Evolutionary conservation across 2,797 vertebrate genomes (phyloP), one percentile per base, ranked within the genome.

Genomic region (Echeneis naucrates): DNA sequence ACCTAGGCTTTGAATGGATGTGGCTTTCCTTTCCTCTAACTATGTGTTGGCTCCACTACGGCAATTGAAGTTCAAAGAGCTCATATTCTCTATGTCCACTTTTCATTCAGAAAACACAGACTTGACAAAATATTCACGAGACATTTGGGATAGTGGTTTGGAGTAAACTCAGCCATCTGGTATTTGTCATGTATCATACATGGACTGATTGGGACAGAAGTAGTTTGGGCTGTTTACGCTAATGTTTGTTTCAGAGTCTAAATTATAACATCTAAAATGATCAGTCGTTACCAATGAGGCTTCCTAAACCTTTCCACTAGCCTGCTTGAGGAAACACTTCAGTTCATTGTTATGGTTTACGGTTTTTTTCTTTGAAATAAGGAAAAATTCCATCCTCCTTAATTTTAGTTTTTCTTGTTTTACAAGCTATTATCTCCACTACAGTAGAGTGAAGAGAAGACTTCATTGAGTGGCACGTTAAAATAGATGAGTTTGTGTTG

Each of bases 21-120:
- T 81, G 82, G 88, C 79, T 88, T 87, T 72, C 27, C 71, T 69
- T 66, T 65, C 69, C 62, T 75, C 73, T 53, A 74, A 87, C 75
- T 61, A 35, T 52, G 69, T 5, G 40, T 58, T 53, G 74, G 48
- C 65, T 57, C 47, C 60, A 76, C 55, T 66, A 48, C 38, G 23
- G 24, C 35, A 24, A 63, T 52, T 1, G 3, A 5, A 33, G 30
- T 82, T 85, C 63, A 81, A 75, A 75, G 80, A 40, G 48, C 19
- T 56, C 6, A n/a, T 64, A 77, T 57, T 40, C 32, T 61, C 68
- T 83, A 78, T 82, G 42, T 71, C 54, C 51, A 24, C 8, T 10
- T 78, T 66, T 78, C 64, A 27, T 58, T 72, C 19, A 23, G 45
- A 24, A 57, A 75, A 54, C 19, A 38, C 4, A 7, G 14, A 47